A percentile compares a stretch with the other conserved stretches of the same genome.
Conservation (phyloP, 2,113 vertebrate genomes). For the Cacatua alba region DNA sequence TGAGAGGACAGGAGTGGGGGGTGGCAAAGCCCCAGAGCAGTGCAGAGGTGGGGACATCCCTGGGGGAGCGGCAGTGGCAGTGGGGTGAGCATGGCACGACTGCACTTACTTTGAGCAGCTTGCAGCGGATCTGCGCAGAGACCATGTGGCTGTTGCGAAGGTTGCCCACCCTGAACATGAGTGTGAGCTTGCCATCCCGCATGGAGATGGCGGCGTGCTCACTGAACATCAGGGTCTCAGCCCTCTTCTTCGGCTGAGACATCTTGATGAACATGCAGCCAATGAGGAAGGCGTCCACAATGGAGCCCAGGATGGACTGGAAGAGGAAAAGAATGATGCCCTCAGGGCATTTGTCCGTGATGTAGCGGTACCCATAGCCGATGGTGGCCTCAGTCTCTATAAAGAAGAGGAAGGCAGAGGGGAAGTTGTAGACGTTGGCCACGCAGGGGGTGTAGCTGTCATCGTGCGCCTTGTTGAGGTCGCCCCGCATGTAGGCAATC, state of each 20-base stretch:
- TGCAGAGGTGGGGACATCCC: neutral
- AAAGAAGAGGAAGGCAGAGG: slow-evolving; percentile 98
- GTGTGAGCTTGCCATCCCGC: slow-evolving; percentile 96
- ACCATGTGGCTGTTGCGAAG: slow-evolving; percentile 99
- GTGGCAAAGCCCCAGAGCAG: accelerated
- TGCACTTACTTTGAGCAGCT: slow-evolving; percentile 94
- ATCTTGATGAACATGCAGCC: slow-evolving; percentile 99
- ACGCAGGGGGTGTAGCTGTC: slow-evolving; percentile 96
- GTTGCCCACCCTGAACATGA: slow-evolving; percentile 99
- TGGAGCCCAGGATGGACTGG: slow-evolving; percentile 97
- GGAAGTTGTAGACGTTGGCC: slow-evolving; percentile 98
- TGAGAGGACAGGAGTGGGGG: neutral
- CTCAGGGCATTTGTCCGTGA: slow-evolving; percentile 97
- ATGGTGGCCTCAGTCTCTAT: slow-evolving; percentile 98
- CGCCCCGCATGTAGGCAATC: slow-evolving; percentile 95
- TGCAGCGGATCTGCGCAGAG: slow-evolving; percentile 98
- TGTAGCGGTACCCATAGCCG: slow-evolving; percentile 97
- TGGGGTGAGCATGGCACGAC: neutral
- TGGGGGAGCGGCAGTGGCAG: accelerated
- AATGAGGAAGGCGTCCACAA: slow-evolving; percentile 97
- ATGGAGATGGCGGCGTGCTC: slow-evolving; percentile 96
- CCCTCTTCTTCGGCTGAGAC: slow-evolving; percentile 98
- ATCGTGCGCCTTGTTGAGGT: slow-evolving; percentile 91
- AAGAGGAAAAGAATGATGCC: slow-evolving; percentile 98
- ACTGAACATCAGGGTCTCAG: slow-evolving; percentile 98